These are phyloP conservation scores for Thelaira solivaga DNA, from an alignment of 2,888 invertebrate genomes.

Conservation along the genomic window DNA sequence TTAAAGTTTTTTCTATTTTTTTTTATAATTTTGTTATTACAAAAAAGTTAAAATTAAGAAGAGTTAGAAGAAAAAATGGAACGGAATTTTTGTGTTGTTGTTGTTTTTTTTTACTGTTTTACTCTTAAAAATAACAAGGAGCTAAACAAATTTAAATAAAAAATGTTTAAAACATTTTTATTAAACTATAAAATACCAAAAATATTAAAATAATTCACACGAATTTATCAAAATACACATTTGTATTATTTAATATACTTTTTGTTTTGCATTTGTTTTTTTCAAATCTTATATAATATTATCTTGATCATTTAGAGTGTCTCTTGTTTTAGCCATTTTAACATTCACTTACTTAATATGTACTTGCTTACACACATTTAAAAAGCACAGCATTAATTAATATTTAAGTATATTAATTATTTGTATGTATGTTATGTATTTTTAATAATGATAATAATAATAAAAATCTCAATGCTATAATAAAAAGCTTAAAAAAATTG, in stretches of 20 bases:
- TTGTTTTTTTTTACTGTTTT: slow-evolving; percentile 39
- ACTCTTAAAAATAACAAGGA: slow-evolving; percentile 55
- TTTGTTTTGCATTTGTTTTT: background rate
- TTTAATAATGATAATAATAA: background rate
- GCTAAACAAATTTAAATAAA: slow-evolving; percentile 45
- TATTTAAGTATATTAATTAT: too few species aligned
- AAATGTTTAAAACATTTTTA: slow-evolving; percentile 53
- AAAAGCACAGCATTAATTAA: slow-evolving; percentile 51
- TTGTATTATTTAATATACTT: background rate
- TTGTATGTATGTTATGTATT: too few species aligned
- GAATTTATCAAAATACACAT: slow-evolving; percentile 52
- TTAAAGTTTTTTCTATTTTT: slow-evolving; percentile 28
- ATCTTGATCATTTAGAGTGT: slow-evolving; percentile 5
- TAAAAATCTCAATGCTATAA: slow-evolving; percentile 10
- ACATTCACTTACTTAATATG: slow-evolving; percentile 30
- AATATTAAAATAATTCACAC: slow-evolving; percentile 47
- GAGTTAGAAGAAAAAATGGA: slow-evolving; percentile 52
- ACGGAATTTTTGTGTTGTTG: slow-evolving; percentile 52
- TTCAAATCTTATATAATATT: background rate
- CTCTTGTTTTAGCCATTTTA: slow-evolving; percentile 28
- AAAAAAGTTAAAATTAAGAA: slow-evolving; percentile 53
- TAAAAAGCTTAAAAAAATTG: slow-evolving; percentile 49
- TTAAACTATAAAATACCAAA: slow-evolving; percentile 44
- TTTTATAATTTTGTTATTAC: slow-evolving; percentile 32
- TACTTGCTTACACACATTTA: slow-evolving; percentile 36